Base-by-base conservation (phyloP, 2,797 vertebrate species). In the Mus caroli region DNA sequence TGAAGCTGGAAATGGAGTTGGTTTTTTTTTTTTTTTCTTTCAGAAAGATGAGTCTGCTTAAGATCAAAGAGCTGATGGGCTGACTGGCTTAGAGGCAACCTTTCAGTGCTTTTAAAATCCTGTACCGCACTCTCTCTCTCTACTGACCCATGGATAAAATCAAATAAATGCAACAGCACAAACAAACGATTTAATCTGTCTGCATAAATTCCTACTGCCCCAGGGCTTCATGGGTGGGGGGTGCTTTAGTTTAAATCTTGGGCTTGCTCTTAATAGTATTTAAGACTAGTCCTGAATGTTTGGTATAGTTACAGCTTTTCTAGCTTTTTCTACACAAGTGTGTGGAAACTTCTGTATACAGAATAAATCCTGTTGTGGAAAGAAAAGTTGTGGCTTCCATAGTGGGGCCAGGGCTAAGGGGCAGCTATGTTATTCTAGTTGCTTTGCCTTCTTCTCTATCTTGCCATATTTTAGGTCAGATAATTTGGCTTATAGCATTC, bases 401-500 rank as follows among this genome's bases (percentile, higher is more conserved):
- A 85, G 69, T 3, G 3, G 4, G 34, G 40, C 40, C 24, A 67
- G 26, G 64, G 56, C 60, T 90, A 80, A 87, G 71, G 40, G 28
- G 37, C 62, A 92, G 15, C 77, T 54, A n/a, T 28, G 69, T 40
- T 52, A 7, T 89, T 92, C 87, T 82, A 84, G 92, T 89, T 89
- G 78, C 94, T 92, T 91, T 94, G 37, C 34, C 71, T 40, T 89
- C 4, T 91, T 83, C 40, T 46, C 5, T 80, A 50, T 83, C 69
- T 89, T 92, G 78, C 85, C 91, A 28, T n/a, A 94, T 97, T 97
- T 96, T 96, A 96, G 96, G 95, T 94, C 97, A 97, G 92, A 87
- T 94, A 75, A 96, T 93, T 88, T 96, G 93, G 78, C 96, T 97
- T 54, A 11, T 92, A 92, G 85, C 34, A 93, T 96, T 97, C 62